Evolutionary conservation across 2,797 vertebrate species (phyloP), one percentile per base, ranked within the genome.

Genomic region (Hippopotamyrus pictus): DNA sequence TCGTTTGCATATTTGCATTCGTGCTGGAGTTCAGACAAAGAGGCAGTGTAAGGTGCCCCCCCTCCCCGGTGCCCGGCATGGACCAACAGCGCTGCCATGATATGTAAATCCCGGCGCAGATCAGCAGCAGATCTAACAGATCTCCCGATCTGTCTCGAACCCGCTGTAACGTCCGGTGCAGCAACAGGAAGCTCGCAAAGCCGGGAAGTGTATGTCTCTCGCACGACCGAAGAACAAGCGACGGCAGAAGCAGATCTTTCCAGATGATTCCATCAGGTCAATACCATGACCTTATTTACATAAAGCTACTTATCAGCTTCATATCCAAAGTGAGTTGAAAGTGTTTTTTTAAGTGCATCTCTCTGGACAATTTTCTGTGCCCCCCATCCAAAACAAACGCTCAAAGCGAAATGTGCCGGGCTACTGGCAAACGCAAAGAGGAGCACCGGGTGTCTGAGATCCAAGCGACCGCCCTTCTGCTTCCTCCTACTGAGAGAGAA

Each of bases 61-160:
- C 41, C 51, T n/a, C 83, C 83, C 14, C 37, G 1, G 9, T 50
- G 48, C 83, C n/a, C 82, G 3, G 48, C 46, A 22, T 29, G 22
- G 25, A 25, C 83, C 83, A 11, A 25, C 11, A 2, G 14, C 2
- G 22, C 37, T 59, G n/a, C 88, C 54, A n/a, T 46, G n/a, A 37
- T 88, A 54, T 86, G 65, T 86, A 86, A 83, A 88, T 88, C 51
- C 50, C 22, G 5, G 14, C 41, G 19, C 14, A 22, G 87, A 88
- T 48, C 29, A 0, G 33, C 33, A 54, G 83, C n/a, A 46, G 53
- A 33, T 54, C 44, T 53, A 25, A 53, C 48, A 7, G 89, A 88
- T 84, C 54, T 88, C 82, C 82, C 46, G 62, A 88, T 86, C 59
- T 53, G 17, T n/a, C 14, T 44, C 1, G 37, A 8, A 79, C 17